phyloP scores from a whole-genome alignment of 2,888 invertebrate species.

The Homarus gammarus region DNA sequence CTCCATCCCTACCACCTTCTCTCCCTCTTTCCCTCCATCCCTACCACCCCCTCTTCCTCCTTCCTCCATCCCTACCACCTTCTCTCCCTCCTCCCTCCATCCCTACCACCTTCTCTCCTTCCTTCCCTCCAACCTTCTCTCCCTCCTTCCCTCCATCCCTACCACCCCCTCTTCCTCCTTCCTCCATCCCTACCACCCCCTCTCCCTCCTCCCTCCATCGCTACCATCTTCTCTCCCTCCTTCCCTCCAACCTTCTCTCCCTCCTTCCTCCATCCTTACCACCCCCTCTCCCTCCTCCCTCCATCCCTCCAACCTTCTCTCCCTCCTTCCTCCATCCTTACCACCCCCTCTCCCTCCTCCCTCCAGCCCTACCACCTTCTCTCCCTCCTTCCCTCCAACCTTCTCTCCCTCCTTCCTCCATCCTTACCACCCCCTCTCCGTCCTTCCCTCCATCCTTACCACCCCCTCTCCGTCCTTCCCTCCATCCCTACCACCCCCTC shows the following conservation, averaged over 20 bases:
- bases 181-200: background rate
- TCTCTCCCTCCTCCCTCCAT: background rate
- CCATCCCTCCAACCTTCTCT: background rate
- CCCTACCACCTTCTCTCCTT: too few relatives aligned
- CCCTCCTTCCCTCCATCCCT: background rate
- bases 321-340: too few relatives aligned
- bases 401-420: too few relatives aligned
- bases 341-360: too few relatives aligned
- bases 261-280: background rate
- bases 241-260: too few relatives aligned
- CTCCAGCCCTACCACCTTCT: background rate
- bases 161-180: too few relatives aligned
- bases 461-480: background rate
- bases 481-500: background rate
- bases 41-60: background rate
- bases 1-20: background rate
- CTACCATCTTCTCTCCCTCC: too few relatives aligned
- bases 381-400: background rate
- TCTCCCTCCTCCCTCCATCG: background rate
- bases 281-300: background rate
- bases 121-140: too few relatives aligned
- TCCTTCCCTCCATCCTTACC: background rate
- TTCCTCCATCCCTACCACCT: too few relatives aligned
- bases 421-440: background rate
- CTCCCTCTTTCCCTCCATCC: background rate